Percentiles rank a stretch among this genome's conserved stretches.
Conservation (phyloP, 1,140 invertebrate species). For the Pogonus chalceus region DNA sequence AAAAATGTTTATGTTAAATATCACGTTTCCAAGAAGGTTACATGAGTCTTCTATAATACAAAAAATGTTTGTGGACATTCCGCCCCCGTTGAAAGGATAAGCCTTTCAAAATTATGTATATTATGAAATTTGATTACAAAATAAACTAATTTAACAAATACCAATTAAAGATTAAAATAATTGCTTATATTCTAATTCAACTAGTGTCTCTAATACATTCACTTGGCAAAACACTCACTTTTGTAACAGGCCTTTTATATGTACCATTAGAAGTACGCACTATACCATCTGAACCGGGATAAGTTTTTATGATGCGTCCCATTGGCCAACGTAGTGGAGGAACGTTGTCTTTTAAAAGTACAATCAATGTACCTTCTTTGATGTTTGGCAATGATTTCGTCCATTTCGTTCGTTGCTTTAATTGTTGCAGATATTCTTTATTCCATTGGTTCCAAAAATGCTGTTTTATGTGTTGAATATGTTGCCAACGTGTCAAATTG, state of each 20-base stretch:
- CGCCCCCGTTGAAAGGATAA: neutral
- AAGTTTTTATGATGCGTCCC: constrained; percentile 19
- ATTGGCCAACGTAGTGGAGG: constrained; percentile 28
- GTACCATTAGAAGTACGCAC: constrained; percentile 20
- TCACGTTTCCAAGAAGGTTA: too few species aligned
- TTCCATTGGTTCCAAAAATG: constrained; percentile 27
- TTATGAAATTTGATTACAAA: neutral
- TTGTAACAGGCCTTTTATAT: constrained; percentile 17
- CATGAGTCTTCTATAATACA: too few species aligned
- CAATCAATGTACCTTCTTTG: constrained; percentile 22
- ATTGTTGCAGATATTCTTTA: constrained; percentile 21
- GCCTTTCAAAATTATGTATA: constrained; percentile 7
- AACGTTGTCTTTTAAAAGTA: constrained; percentile 27
- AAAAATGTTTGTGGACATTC: neutral
- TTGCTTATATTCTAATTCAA: too few species aligned
- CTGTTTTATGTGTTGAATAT: constrained; percentile 17
- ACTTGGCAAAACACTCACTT: constrained; percentile 21
- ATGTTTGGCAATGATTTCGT: constrained; percentile 11
- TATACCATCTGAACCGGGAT: constrained; percentile 21
- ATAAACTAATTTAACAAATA: neutral
- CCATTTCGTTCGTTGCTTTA: constrained; percentile 29
- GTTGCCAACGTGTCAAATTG: neutral
- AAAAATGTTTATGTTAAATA: too few species aligned
- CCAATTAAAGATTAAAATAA: constrained; percentile 7
- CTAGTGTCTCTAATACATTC: too few species aligned